Percentiles rank a stretch among this genome's conserved stretches.
Conservation (phyloP, 2,113 vertebrate species). For the Petrocephalus zakoni region DNA sequence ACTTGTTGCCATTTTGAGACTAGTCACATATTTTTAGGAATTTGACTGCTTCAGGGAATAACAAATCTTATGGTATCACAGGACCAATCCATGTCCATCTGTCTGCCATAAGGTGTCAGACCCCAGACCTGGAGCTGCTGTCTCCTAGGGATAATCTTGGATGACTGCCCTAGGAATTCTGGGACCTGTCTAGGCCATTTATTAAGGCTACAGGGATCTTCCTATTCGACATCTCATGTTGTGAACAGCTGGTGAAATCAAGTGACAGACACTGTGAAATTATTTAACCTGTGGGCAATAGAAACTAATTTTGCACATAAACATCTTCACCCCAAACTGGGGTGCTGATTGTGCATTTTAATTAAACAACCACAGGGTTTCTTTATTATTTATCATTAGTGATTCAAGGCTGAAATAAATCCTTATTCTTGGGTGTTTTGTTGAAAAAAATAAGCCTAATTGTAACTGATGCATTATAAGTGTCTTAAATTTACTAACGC, state of each 20-base stretch:
- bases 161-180: conserved; percentile 21
- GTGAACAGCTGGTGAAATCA: conserved; percentile 50
- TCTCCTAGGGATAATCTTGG: background rate
- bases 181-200: conserved; percentile 26
- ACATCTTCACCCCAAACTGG: conserved; percentile 16
- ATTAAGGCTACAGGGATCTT: conserved; percentile 14
- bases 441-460: background rate
- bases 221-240: conserved; percentile 25
- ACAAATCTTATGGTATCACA: background rate
- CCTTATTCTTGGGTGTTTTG: background rate
- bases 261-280: conserved; percentile 45
- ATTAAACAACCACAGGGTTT: conserved; percentile 10
- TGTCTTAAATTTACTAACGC: background rate
- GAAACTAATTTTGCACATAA: conserved; percentile 41
- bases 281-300: conserved; percentile 61
- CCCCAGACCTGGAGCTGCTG: background rate
- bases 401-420: background rate
- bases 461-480: background rate
- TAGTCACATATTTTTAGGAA: background rate
- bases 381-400: background rate
- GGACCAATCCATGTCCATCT: background rate
- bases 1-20: background rate
- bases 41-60: background rate
- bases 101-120: background rate
- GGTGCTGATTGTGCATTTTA: conserved; percentile 23